Evolutionary conservation across 2,797 vertebrate genomes (phyloP).

Genomic region (Coccyzus lansbergi): DNA sequence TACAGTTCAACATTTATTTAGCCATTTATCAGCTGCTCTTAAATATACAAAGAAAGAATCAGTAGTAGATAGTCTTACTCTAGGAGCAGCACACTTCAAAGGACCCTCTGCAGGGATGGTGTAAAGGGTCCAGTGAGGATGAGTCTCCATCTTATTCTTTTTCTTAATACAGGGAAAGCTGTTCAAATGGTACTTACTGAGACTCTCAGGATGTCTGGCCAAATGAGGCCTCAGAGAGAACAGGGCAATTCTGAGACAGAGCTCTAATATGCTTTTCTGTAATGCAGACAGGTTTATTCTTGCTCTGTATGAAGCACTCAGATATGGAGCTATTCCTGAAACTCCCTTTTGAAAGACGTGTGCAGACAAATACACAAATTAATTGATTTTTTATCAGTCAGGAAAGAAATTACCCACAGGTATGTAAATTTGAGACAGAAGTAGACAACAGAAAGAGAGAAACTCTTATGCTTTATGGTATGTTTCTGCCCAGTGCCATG

Average conservation of each 20-base stretch:
- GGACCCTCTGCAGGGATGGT: background rate
- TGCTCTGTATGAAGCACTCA: background rate
- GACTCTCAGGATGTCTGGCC: background rate
- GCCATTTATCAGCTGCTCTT: background rate
- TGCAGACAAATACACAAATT: background rate
- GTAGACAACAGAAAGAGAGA: background rate
- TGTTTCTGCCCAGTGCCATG: fast-evolving
- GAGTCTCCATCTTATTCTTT: background rate
- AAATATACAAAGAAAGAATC: background rate
- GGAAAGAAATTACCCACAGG: background rate
- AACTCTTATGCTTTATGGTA: background rate
- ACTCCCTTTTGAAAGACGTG: background rate
- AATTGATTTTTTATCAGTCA: background rate
- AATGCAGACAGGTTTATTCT: background rate
- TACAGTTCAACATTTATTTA: background rate
- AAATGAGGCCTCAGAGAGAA: background rate
- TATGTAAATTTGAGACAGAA: background rate
- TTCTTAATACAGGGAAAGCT: background rate
- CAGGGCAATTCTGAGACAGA: no score
- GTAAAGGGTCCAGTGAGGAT: background rate
- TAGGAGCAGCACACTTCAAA: background rate
- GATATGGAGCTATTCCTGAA: background rate
- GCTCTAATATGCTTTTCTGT: background rate
- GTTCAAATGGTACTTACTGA: background rate
- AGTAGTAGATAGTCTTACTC: background rate